Conservation (phyloP, 2,888 invertebrate genomes). For the Notodonta dromedarius region DNA sequence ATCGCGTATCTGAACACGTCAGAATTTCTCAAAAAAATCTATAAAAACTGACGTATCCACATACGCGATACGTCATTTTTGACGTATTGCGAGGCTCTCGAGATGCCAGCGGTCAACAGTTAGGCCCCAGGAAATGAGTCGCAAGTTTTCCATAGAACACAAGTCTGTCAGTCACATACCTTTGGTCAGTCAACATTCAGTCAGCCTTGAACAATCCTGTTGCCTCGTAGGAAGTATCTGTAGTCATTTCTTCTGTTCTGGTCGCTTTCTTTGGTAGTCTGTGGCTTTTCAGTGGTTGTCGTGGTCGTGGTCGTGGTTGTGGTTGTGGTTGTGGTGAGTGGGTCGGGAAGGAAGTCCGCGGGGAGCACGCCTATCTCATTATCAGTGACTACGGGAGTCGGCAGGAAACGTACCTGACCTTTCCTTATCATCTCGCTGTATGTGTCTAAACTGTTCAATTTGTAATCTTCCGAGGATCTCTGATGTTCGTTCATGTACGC, state of each 20-base stretch:
- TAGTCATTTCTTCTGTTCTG: constrained; percentile 71
- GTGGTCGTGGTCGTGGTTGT: constrained; percentile 52
- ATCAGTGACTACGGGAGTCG: constrained; percentile 71
- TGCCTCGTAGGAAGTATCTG: constrained; percentile 76
- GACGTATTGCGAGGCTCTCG: too few species aligned
- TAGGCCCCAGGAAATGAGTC: constrained; percentile 3
- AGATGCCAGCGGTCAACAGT: too few species aligned
- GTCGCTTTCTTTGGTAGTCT: constrained; percentile 47
- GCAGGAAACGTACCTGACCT: constrained; percentile 58
- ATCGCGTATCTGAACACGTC: too few species aligned
- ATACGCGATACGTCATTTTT: too few species aligned
- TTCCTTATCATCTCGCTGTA: constrained; percentile 61
- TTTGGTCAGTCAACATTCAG: constrained; percentile 63
- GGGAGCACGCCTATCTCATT: constrained; percentile 76
- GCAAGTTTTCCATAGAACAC: constrained; percentile 13
- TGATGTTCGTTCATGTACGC: constrained; percentile 60
- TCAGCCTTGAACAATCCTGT: constrained; percentile 80
- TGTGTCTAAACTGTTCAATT: constrained; percentile 56
- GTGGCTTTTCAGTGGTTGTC: constrained; percentile 50
- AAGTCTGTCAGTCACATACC: constrained; percentile 54
- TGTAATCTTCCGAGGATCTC: constrained; percentile 67
- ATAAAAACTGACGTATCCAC: too few species aligned
- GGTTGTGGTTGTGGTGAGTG: constrained; percentile 46
- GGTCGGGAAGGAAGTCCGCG: constrained; percentile 66
- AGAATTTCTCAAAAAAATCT: too few species aligned